These are phyloP conservation scores for Drosophila subpulchrella DNA, from an alignment of 1,140 invertebrate species.

Conservation along the genomic window DNA sequence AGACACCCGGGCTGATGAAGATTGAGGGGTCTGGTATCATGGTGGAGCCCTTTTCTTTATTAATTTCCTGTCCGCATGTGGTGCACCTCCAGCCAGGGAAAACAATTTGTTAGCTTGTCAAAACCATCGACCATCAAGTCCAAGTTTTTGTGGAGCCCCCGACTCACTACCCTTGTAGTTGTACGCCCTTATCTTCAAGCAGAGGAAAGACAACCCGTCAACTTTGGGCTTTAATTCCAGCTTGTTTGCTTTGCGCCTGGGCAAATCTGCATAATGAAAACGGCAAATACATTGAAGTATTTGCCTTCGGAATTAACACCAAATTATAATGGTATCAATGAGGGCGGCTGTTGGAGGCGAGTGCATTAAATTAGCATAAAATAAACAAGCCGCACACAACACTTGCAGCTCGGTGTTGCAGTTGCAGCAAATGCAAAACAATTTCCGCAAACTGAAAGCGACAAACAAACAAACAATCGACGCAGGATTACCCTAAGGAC, in stretches of 20 bases:
- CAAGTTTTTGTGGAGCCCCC: slow-evolving; percentile 34
- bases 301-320: slow-evolving; percentile 68
- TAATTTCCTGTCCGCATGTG: slow-evolving; percentile 80
- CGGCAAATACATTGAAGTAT: slow-evolving; percentile 63
- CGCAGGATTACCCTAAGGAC: neutral
- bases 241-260: slow-evolving; percentile 49
- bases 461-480: slow-evolving; percentile 55
- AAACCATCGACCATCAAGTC: slow-evolving; percentile 61
- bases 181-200: neutral
- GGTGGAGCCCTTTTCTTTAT: slow-evolving; percentile 65
- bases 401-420: slow-evolving; percentile 30
- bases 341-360: slow-evolving; percentile 14
- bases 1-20: slow-evolving; percentile 36
- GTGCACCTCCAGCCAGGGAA: slow-evolving; percentile 76
- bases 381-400: slow-evolving; percentile 53
- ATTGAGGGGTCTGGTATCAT: slow-evolving; percentile 44
- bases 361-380: slow-evolving; percentile 81
- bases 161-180: neutral
- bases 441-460: slow-evolving; percentile 55
- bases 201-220: slow-evolving; percentile 58
- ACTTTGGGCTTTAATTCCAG: slow-evolving; percentile 59
- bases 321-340: slow-evolving; percentile 78
- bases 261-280: slow-evolving; percentile 75
- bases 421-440: slow-evolving; percentile 63
- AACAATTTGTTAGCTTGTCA: slow-evolving; percentile 82